Evolutionary conservation across 2,113 vertebrate species (phyloP).

Genomic region (Menidia beryllina): DNA sequence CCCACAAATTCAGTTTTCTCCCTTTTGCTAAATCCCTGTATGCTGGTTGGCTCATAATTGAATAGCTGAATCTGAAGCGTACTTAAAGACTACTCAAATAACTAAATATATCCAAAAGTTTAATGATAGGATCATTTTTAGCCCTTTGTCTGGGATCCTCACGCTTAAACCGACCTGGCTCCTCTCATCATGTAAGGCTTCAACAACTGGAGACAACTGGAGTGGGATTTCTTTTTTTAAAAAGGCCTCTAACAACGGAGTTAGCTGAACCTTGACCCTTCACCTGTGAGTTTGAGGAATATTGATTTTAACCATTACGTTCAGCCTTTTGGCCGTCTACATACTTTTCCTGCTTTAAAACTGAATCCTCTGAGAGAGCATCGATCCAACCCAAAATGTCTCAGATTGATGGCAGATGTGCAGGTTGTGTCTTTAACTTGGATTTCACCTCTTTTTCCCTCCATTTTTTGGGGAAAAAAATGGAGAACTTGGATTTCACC

Average conservation of each 20-base stretch:
- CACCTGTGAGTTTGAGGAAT: neutral
- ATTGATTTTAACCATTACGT: neutral
- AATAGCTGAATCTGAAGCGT: too few species aligned
- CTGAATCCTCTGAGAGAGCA: neutral
- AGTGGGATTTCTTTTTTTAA: neutral
- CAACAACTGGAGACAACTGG: neutral
- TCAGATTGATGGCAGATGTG: conserved; percentile 27
- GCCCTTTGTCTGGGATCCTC: too few species aligned
- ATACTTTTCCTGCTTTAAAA: neutral
- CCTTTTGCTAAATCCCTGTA: too few species aligned
- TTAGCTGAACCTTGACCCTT: neutral
- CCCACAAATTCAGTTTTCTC: too few species aligned
- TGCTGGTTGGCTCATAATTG: too few species aligned
- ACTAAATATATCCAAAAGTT: too few species aligned
- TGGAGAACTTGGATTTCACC: too few species aligned
- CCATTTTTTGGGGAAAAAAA: too few species aligned
- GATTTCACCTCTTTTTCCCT: too few species aligned
- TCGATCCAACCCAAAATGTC: neutral
- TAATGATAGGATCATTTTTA: too few species aligned
- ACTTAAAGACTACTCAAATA: too few species aligned
- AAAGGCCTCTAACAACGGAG: neutral
- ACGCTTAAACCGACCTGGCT: too few species aligned
- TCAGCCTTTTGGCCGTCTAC: neutral
- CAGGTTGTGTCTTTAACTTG: conserved; percentile 32
- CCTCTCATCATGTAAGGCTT: neutral